Evolutionary conservation across 1,140 invertebrate species (phyloP).

Genomic region (Neuroterus valhalla): DNA sequence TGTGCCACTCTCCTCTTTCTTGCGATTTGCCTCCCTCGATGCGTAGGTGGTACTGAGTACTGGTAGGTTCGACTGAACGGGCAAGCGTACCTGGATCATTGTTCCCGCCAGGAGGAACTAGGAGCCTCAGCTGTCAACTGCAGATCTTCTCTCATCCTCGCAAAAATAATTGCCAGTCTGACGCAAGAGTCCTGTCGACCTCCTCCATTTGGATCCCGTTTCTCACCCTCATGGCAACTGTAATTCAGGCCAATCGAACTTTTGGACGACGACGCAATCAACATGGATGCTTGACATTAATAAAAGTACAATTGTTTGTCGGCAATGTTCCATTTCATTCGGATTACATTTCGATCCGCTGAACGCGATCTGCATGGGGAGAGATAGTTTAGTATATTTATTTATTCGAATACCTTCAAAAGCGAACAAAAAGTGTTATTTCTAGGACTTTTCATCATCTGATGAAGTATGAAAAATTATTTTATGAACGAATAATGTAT

Average conservation of each 20-base stretch:
- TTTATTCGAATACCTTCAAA: conserved; percentile 55
- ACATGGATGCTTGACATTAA: conserved; percentile 61
- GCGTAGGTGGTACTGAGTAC: neutral
- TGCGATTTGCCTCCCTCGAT: conserved; percentile 34
- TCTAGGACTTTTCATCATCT: no score
- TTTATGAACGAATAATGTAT: no score
- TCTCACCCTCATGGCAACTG: conserved; percentile 34
- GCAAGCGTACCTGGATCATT: conserved; percentile 8
- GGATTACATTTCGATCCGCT: no score
- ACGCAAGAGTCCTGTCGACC: conserved; percentile 54
- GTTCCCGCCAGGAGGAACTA: conserved; percentile 56
- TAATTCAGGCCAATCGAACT: conserved; percentile 67
- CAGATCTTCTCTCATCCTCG: conserved; percentile 69
- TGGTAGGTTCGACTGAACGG: neutral
- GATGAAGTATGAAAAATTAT: no score
- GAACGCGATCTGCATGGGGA: no score
- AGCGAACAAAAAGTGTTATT: no score
- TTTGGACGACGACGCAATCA: conserved; percentile 58
- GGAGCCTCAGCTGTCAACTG: conserved; percentile 66
- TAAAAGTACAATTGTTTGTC: conserved; percentile 73
- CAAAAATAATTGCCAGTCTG: conserved; percentile 72
- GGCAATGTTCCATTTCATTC: no score
- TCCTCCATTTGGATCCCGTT: conserved; percentile 30
- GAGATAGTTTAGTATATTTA: conserved; percentile 63
- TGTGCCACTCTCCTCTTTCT: conserved; percentile 27